Evolutionary conservation across 2,888 invertebrate genomes (phyloP).

Genomic region (Argyresthia albistria): DNA sequence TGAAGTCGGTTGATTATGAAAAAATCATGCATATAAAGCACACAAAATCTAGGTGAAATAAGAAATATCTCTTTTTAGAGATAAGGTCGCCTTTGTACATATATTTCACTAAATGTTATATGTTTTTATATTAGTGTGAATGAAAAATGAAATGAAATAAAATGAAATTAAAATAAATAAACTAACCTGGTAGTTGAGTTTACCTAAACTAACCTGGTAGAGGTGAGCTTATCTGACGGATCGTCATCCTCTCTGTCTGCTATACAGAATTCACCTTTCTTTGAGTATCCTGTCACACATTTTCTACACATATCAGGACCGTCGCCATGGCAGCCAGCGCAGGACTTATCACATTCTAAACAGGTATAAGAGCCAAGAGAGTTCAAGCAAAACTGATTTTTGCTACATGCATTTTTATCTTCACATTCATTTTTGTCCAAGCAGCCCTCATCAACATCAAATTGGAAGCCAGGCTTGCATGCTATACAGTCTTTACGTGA

Average conservation of each 20-base stretch:
- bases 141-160: no score
- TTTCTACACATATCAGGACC: constrained; percentile 92
- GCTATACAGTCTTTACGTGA: constrained; percentile 77
- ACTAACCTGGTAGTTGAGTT: not conserved
- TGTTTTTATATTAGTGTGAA: no score
- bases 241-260: constrained; percentile 71
- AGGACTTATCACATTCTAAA: constrained; percentile 87
- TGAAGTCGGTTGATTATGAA: no score
- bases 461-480: constrained; percentile 80
- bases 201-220: constrained; percentile 34
- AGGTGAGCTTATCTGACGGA: constrained; percentile 33
- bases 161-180: no score
- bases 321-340: constrained; percentile 87
- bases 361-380: constrained; percentile 88
- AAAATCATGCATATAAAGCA: no score
- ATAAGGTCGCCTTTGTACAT: no score
- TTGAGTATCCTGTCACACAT: constrained; percentile 82
- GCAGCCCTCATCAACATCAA: constrained; percentile 83
- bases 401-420: constrained; percentile 62
- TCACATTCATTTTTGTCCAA: constrained; percentile 89
- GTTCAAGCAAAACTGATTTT: constrained; percentile 90
- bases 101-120: no score
- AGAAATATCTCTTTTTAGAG: no score
- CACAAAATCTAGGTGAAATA: no score
- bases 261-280: constrained; percentile 83